These are phyloP conservation scores for Todus mexicanus DNA, from an alignment of 2,797 vertebrate genomes.

Conservation along the genomic window DNA sequence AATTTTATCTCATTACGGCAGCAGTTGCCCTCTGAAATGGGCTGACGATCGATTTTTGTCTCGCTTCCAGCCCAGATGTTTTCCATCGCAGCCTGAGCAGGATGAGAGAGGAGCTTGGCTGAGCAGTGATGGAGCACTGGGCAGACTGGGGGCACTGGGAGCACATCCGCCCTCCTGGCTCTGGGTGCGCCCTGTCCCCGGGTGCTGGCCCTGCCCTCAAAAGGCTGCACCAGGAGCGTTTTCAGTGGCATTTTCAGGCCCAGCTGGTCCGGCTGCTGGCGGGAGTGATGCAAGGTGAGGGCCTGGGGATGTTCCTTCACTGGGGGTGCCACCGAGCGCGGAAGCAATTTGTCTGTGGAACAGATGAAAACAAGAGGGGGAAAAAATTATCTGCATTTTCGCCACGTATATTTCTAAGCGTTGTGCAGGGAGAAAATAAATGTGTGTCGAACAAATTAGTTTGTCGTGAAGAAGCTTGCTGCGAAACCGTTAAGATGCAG, in stretches of 20 bases:
- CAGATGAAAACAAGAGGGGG: neutral
- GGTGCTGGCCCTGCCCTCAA: neutral
- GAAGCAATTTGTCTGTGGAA: neutral
- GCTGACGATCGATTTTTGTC: constrained; percentile 85
- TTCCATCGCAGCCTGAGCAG: constrained; percentile 74
- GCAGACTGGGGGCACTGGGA: neutral
- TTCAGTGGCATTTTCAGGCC: rapidly evolving
- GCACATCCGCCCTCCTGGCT: rapidly evolving
- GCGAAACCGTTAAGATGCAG: neutral
- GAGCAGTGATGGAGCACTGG: constrained; percentile 45
- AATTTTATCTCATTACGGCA: neutral
- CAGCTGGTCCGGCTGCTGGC: neutral
- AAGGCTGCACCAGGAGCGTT: rapidly evolving
- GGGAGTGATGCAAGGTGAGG: rapidly evolving
- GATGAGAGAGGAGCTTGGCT: constrained; percentile 76
- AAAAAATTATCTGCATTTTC: constrained; percentile 4
- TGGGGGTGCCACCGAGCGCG: rapidly evolving
- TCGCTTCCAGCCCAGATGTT: constrained; percentile 77
- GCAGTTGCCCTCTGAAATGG: constrained; percentile 76
- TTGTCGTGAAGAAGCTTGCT: neutral
- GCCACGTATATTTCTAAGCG: constrained; percentile 3
- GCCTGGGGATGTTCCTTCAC: rapidly evolving
- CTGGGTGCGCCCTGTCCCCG: neutral
- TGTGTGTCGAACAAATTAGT: constrained; percentile 21
- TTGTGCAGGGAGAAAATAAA: neutral